Base-by-base conservation (phyloP, 2,113 vertebrate species). In the Xenopus tropicalis region DNA sequence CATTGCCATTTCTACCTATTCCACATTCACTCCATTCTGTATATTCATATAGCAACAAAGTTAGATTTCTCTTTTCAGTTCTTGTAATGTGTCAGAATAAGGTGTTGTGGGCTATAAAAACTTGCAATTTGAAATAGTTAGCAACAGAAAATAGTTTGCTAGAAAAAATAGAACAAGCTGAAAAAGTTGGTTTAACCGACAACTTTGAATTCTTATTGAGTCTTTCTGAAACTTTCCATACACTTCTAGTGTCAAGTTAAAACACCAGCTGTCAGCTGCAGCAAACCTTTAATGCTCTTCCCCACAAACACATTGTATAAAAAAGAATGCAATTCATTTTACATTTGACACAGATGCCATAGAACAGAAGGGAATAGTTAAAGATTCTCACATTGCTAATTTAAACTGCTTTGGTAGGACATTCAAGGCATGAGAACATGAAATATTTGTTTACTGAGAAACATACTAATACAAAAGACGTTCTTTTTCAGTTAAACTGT, bases 361-460 rank as follows among this genome's bases (percentile, higher is more conserved):
- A 23, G 20, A 59, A 59, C 57, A 59, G 57, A 59, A 59, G 52
- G 57, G 57, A 59, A 59, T 59, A 23, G 13, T 59, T 59, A 59
- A 23, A 22, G 21, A 59, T 59, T 59, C 21, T 14, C 22, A 12
- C 21, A 59, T 59, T 59, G 21, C 57, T 54, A 37, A 37, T 37
- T 54, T 14, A 54, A 54, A 59, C 21, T 59, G 57, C 57, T 59
- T 59, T 57, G n/a, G 20, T 57, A 57, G 10, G 17, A 57, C 20
- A 21, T 11, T 19, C 54, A 20, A 20, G 2, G 10, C 10, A 20
- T 57, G 20, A 20, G 54, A 20, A 57, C 6, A 9, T 2, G 29
- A 57, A 57, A 17, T 21, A 20, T 57, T n/a, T 19, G 54, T 57
- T 57, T 21, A 57, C 20, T 19, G 54, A 11, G 54, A 17, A 57